These are phyloP conservation scores for Dicrurus megarhynchus DNA, from an alignment of 2,113 vertebrate species.

Conservation along the genomic window DNA sequence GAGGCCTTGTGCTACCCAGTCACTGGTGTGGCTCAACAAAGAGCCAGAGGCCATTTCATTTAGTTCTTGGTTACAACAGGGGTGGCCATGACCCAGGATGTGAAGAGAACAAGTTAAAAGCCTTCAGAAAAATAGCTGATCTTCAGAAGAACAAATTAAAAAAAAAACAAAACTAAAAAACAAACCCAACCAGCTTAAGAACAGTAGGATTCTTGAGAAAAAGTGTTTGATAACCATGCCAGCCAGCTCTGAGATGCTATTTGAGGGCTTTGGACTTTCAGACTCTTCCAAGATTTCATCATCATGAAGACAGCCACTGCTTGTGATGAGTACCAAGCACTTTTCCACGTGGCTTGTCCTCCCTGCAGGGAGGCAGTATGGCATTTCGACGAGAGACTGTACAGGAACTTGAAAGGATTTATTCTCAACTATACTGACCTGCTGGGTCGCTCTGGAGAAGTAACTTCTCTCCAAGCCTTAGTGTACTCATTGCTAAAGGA, in stretches of 20 bases:
- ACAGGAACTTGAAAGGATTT: neutral
- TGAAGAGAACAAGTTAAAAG: neutral
- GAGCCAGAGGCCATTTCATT: neutral
- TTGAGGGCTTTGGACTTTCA: slow-evolving; percentile 6
- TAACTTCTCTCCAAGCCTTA: neutral
- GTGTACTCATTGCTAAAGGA: neutral
- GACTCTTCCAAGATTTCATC: neutral
- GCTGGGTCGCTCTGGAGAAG: neutral
- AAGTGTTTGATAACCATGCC: slow-evolving; percentile 49
- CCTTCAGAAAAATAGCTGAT: slow-evolving; percentile 38
- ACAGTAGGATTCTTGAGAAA: neutral
- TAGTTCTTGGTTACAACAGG: neutral
- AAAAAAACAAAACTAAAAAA: neutral
- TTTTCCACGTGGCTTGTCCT: neutral
- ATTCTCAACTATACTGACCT: neutral
- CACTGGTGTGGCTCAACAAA: neutral
- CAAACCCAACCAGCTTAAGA: neutral
- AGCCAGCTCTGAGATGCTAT: neutral
- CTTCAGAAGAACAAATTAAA: neutral
- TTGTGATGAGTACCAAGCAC: slow-evolving; percentile 47
- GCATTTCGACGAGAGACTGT: neutral
- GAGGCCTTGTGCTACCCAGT: neutral
- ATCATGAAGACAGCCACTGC: neutral
- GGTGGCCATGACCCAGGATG: neutral
- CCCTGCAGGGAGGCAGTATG: neutral